These are phyloP conservation scores for Meiosimyza platycephala DNA, from an alignment of 2,888 invertebrate genomes.

Conservation along the genomic window DNA sequence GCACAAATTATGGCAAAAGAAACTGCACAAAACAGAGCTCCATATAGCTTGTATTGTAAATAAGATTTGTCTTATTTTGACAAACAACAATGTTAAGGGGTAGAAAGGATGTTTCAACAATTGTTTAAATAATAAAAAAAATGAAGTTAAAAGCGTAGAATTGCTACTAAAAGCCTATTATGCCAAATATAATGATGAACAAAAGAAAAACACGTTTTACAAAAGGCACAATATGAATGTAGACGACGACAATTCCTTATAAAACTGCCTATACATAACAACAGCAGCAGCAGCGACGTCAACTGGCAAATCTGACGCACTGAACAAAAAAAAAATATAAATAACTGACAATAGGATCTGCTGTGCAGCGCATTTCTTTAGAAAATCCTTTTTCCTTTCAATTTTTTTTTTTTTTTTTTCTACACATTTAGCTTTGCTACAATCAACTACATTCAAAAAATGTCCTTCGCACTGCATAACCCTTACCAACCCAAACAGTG, in stretches of 20 bases:
- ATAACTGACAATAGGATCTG: neutral
- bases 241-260: conserved; percentile 6
- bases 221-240: conserved; percentile 4
- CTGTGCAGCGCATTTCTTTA: conserved; percentile 34
- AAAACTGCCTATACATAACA: neutral
- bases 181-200: conserved; percentile 37
- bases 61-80: too few relatives aligned
- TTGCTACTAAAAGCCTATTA: conserved; percentile 39
- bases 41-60: too few relatives aligned
- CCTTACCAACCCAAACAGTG: neutral
- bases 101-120: too few relatives aligned
- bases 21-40: too few relatives aligned
- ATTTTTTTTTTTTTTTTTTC: neutral
- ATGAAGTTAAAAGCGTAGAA: neutral
- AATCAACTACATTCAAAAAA: neutral
- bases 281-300: neutral
- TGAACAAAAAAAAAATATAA: conserved; percentile 15
- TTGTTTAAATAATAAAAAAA: neutral
- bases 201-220: neutral
- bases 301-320: conserved; percentile 9
- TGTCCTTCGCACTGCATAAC: neutral
- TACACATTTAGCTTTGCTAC: neutral
- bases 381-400: conserved; percentile 20
- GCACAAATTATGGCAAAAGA: too few relatives aligned
- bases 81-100: too few relatives aligned